Evolutionary conservation across 1,140 invertebrate species (phyloP), one percentile per base, ranked within the genome.

Genomic region (Notospermus geniculatus): DNA sequence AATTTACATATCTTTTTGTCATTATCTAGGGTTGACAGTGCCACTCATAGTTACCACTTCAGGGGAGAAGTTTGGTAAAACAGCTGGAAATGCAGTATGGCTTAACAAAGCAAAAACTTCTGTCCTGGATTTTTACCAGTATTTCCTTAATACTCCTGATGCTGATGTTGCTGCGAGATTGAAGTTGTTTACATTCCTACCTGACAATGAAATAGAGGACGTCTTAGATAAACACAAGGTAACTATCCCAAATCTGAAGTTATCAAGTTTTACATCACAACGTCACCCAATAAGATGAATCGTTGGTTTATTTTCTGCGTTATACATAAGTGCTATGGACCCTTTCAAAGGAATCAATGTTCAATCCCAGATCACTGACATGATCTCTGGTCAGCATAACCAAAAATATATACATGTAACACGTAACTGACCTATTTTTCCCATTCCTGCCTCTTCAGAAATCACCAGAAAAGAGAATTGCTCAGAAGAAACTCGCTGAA

Each of bases 31-130:
- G 52, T 75, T 97, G 54, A 95, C 92, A 1, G 75, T 96, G 25
- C 97, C 97, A 1, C 77, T 98, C 36, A 86, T 98, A 54, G 95
- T 91, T 7, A 87, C 89, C 4, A 89, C 95, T 79, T 86, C 89
- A 74, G 96, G 96, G 2, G 88, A 94, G 70, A 99, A 99, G 80
- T 90, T 96, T 78, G 95, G 96, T 0, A 99, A 99, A 84, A 91
- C 92, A 1, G 87, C 88, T 1, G 90, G 90, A 0, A 96, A 95
- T 83, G 90, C 92, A 2, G 77, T 98, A 1, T 98, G 94, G 93
- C 77, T 99, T 9, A 88, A 90, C 66, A 63, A 83, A 5, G 71
- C 84, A 0, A 90, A 89, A 81, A 95, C 93, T 2, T 93, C 92
- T 0, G 87, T 91, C 32, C 98, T 92, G 82, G 87, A 91, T 25